Base-by-base conservation (phyloP, 2,888 invertebrate genomes). In the Protonemura montana region DNA sequence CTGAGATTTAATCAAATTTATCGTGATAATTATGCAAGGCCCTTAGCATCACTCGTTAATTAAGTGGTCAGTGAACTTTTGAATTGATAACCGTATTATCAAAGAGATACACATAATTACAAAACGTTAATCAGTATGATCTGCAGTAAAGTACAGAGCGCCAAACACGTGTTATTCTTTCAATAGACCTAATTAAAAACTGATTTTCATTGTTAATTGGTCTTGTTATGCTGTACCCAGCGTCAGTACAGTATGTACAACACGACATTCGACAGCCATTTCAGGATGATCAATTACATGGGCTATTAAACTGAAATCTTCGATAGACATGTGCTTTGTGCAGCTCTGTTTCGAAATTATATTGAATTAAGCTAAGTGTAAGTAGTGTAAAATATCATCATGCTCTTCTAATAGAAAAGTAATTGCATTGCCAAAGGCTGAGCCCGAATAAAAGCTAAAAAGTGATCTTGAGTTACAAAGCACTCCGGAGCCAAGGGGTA, bases 151-250 rank as follows among this genome's bases (percentile, higher is more conserved):
- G 59, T 59, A 59, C 59, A 59, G 59, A 59, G 3, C 1, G 13
- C 59, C 78, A 78, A 78, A 78, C 78, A 78, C 78, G 26, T 78
- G 78, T 78, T 35, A 78, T 21, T 59, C 21, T 59, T 59, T 59
- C 59, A 78, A 30, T 30, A 29, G n/a, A 81, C n/a, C 29, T 30
- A 81, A 81, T 81, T 81, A 81, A 81, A 81, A 81, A 30, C 81
- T 81, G 81, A 81, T 81, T n/a, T 27, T 26, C 78, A 25, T 28
- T 78, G 78, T 27, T 78, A 78, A 78, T 26, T 78, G 78, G 28
- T 78, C 78, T 78, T 28, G 78, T 78, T 78, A 78, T 28, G 28
- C 27, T 28, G n/a, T 10, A 7, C 78, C 59, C 35, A n/a, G n/a
- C n/a, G n/a, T n/a, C n/a, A n/a, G n/a, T n/a, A n/a, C 10, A 59